Percentiles rank a stretch among this genome's conserved stretches.
Evolutionary conservation across 1,140 invertebrate genomes (phyloP).

Genomic region (Psix sp.): DNA sequence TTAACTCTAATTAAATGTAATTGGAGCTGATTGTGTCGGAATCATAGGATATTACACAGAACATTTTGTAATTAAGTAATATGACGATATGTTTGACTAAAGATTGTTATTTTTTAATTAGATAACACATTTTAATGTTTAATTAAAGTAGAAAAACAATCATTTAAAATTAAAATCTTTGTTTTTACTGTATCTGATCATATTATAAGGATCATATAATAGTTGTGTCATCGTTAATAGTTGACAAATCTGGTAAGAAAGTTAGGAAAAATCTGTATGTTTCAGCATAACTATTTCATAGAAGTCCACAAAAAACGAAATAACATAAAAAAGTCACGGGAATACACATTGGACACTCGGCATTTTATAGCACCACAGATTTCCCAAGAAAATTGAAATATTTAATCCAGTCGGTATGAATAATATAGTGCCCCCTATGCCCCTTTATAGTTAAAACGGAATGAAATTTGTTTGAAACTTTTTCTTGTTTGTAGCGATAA

Average conservation of each 20-base stretch:
- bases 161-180: no score
- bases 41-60: conserved; percentile 19
- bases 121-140: no score
- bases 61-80: conserved; percentile 10
- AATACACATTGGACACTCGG: conserved; percentile 9
- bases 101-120: no score
- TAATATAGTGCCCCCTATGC: conserved; percentile 16
- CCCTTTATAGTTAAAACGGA: conserved; percentile 16
- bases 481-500: conserved; percentile 20
- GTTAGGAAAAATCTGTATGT: no score
- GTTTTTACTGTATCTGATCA: no score
- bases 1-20: conserved; percentile 35
- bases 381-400: conserved; percentile 33
- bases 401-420: conserved; percentile 27
- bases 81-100: conserved; percentile 12
- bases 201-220: no score
- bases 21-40: conserved; percentile 38
- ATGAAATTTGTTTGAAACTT: conserved; percentile 16
- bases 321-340: conserved; percentile 16
- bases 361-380: conserved; percentile 22
- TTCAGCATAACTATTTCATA: conserved; percentile 7
- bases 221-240: no score
- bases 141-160: no score
- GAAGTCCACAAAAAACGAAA: background rate
- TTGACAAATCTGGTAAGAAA: no score